These are phyloP conservation scores for Aurelia aurita DNA, from an alignment of 30 jellyfish, hydroid and myxozoan genomes.

Conservation along the genomic window DNA sequence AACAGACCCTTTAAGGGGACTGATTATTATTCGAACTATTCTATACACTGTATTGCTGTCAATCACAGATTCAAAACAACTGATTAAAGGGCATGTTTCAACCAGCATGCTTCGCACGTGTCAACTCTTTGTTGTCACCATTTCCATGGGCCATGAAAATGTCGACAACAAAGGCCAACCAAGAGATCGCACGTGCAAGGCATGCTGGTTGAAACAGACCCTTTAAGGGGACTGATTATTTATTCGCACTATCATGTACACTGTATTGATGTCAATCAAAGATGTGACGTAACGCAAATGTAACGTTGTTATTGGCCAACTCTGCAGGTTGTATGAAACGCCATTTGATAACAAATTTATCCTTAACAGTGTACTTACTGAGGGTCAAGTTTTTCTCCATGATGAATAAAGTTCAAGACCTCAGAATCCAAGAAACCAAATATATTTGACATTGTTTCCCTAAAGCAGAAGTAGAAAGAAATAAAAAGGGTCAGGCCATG, in stretches of 20 bases:
- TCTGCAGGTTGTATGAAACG: neutral
- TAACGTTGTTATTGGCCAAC: no score
- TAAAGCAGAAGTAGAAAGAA: neutral
- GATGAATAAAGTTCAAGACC: slow-evolving; percentile 68
- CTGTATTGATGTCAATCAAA: slow-evolving; percentile 59
- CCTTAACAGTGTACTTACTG: slow-evolving; percentile 66
- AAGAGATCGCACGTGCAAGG: no score
- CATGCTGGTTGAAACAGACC: no score
- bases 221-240: no score
- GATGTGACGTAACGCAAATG: neutral
- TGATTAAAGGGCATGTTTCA: no score
- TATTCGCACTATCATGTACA: slow-evolving; percentile 35
- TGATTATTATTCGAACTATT: slow-evolving; percentile 95
- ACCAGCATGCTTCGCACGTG: no score
- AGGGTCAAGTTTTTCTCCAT: slow-evolving; percentile 93
- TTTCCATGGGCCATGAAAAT: no score
- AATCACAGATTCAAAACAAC: no score
- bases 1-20: no score
- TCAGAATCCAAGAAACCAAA: slow-evolving; percentile 86
- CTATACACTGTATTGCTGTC: neutral
- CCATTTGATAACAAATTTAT: neutral
- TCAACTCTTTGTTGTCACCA: no score
- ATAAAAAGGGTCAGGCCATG: neutral
- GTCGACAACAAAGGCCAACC: no score
- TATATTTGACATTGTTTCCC: slow-evolving; percentile 88